Percentiles rank a stretch among this genome's conserved stretches.
These are phyloP conservation scores for Sminthurinus signatus DNA, from an alignment of 1,140 invertebrate genomes.

Conservation along the genomic window DNA sequence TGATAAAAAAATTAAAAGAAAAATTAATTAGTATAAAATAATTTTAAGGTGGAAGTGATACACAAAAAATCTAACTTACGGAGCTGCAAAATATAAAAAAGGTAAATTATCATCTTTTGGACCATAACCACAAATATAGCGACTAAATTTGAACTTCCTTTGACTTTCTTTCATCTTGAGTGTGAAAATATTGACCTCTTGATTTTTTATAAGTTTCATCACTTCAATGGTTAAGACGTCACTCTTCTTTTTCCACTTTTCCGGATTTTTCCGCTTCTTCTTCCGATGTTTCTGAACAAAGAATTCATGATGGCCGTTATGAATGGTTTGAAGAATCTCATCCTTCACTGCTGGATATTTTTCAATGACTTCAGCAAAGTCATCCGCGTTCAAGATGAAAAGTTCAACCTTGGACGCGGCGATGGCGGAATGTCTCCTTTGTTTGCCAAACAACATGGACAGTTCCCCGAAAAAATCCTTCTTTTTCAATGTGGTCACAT, in stretches of 20 bases:
- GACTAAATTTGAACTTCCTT: not conserved
- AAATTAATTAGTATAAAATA: too few relatives aligned
- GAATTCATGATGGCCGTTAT: not conserved
- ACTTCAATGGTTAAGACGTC: not conserved
- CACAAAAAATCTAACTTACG: too few relatives aligned
- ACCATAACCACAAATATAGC: slow-evolving; percentile 2
- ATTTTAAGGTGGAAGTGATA: too few relatives aligned
- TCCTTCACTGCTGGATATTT: slow-evolving; percentile 14
- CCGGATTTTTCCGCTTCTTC: not conserved
- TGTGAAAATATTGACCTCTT: not conserved
- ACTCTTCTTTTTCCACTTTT: not conserved
- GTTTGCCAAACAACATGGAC: slow-evolving; percentile 3
- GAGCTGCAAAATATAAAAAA: slow-evolving; percentile 18
- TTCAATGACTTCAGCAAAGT: slow-evolving; percentile 18
- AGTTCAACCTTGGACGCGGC: slow-evolving; percentile 3
- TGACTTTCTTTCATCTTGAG: not conserved
- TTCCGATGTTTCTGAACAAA: not conserved
- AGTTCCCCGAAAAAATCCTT: slow-evolving; percentile 15
- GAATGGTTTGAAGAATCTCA: not conserved
- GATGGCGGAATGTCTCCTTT: slow-evolving; percentile 7
- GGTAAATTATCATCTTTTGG: slow-evolving; percentile 13
- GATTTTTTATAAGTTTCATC: not conserved
- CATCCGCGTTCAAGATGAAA: not conserved
- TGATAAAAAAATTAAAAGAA: not conserved
- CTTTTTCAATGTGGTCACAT: slow-evolving; percentile 2